phyloP scores from a whole-genome alignment of 2,113 vertebrate species.

The Mystacornis crossleyi region DNA sequence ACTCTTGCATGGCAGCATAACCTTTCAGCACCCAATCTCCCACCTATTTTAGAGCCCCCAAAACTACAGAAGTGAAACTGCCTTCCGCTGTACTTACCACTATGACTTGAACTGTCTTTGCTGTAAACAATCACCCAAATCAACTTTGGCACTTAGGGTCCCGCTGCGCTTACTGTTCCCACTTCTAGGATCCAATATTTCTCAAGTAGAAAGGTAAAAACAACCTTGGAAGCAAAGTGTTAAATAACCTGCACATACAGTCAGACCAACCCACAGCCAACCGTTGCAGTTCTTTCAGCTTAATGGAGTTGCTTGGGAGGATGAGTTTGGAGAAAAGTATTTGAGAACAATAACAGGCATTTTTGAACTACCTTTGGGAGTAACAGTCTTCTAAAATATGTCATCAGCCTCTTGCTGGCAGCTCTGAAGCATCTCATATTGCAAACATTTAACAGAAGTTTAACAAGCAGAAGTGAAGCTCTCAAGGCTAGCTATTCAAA shows the following conservation, averaged over 20 bases:
- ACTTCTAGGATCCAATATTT: neutral
- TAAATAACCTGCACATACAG: neutral
- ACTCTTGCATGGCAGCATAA: neutral
- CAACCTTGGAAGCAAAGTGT: neutral
- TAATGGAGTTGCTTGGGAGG: neutral
- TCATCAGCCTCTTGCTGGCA: neutral
- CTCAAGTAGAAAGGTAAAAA: neutral
- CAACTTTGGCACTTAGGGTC: neutral
- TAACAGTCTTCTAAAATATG: neutral
- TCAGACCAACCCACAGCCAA: neutral
- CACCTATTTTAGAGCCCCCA: neutral
- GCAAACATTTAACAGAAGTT: slow-evolving; percentile 11
- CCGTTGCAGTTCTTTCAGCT: neutral
- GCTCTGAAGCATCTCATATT: slow-evolving; percentile 3
- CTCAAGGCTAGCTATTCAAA: neutral
- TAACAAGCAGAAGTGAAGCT: slow-evolving; percentile 13
- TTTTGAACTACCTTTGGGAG: slow-evolving; percentile 7
- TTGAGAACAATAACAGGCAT: neutral
- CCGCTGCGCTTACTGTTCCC: neutral
- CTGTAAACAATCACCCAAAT: neutral
- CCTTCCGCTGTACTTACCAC: neutral
- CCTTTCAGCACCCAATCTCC: neutral
- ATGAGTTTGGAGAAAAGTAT: neutral
- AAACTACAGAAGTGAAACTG: neutral
- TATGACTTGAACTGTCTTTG: neutral